Percentiles rank a stretch among this genome's conserved stretches.
These are phyloP conservation scores for Gonioctena quinquepunctata DNA, from an alignment of 1,140 invertebrate species.

Conservation along the genomic window DNA sequence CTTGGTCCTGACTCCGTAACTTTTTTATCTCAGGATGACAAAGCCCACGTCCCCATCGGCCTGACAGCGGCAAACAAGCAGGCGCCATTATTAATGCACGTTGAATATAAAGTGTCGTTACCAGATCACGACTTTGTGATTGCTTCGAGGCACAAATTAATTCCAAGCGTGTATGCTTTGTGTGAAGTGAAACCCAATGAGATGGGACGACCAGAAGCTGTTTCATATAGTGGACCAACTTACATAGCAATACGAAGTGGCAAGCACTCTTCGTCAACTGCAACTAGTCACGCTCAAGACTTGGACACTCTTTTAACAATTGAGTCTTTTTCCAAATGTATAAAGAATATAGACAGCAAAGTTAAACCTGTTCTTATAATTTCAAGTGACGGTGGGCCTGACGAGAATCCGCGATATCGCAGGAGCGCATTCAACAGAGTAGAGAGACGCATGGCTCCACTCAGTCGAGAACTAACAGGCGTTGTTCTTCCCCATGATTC, in stretches of 20 bases:
- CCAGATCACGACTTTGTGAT: slow-evolving; percentile 55
- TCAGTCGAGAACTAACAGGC: not conserved
- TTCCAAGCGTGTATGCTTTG: slow-evolving; percentile 23
- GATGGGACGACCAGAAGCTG: not conserved
- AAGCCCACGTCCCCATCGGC: slow-evolving; percentile 37
- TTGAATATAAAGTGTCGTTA: slow-evolving; percentile 54
- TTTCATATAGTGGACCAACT: slow-evolving; percentile 4
- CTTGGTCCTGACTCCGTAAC: slow-evolving; percentile 1
- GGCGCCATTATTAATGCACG: slow-evolving; percentile 52
- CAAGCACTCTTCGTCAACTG: slow-evolving; percentile 15
- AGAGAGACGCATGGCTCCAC: not conserved
- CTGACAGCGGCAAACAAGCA: slow-evolving; percentile 49
- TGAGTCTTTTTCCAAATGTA: too few species aligned
- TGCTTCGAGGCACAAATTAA: slow-evolving; percentile 30
- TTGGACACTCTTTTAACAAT: too few species aligned
- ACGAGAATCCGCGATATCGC: not conserved
- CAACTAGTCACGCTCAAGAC: slow-evolving; percentile 16
- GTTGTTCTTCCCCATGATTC: not conserved
- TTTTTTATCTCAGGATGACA: slow-evolving; percentile 47
- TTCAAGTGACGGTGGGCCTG: not conserved
- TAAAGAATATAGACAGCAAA: too few species aligned
- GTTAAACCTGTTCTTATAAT: not conserved
- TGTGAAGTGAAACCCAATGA: too few species aligned
- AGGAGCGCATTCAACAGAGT: not conserved
- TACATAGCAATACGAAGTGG: slow-evolving; percentile 15